Percentiles rank a stretch among this genome's conserved stretches.
These are phyloP conservation scores for Apistogramma diplotaenia DNA, from an alignment of 2,113 vertebrate genomes.

Conservation along the genomic window DNA sequence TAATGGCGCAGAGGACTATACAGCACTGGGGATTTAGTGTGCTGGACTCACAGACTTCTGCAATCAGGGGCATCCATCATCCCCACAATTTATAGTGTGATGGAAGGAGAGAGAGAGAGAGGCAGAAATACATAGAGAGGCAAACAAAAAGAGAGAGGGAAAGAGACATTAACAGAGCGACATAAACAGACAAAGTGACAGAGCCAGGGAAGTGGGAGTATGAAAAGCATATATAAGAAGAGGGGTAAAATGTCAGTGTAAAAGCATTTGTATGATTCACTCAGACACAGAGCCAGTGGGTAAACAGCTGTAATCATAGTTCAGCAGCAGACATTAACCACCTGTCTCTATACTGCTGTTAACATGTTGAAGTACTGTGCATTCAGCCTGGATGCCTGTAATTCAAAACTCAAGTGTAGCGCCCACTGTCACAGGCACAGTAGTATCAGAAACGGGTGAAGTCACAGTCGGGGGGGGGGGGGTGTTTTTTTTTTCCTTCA, in stretches of 20 bases:
- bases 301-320: constrained; percentile 62
- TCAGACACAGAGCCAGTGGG: constrained; percentile 42
- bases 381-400: constrained; percentile 24
- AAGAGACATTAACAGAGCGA: constrained; percentile 37
- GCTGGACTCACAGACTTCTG: constrained; percentile 42
- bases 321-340: constrained; percentile 40
- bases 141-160: constrained; percentile 7
- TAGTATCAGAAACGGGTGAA: neutral
- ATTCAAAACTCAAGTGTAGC: constrained; percentile 3
- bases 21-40: constrained; percentile 28
- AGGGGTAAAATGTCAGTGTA: constrained; percentile 56
- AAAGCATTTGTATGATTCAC: constrained; percentile 61
- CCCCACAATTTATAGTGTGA: constrained; percentile 33
- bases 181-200: constrained; percentile 39
- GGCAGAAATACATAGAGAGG: constrained; percentile 6
- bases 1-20: constrained; percentile 32
- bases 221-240: constrained; percentile 58
- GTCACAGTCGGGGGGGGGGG: neutral
- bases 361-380: constrained; percentile 29
- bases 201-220: constrained; percentile 53
- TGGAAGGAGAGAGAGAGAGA: constrained; percentile 6
- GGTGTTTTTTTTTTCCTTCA: neutral
- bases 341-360: constrained; percentile 17
- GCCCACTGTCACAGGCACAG: neutral
- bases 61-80: constrained; percentile 60